A percentile compares a stretch with the other conserved stretches of the same genome.
Evolutionary conservation across 2,888 invertebrate genomes (phyloP).

Genomic region (Platycheirus albimanus): DNA sequence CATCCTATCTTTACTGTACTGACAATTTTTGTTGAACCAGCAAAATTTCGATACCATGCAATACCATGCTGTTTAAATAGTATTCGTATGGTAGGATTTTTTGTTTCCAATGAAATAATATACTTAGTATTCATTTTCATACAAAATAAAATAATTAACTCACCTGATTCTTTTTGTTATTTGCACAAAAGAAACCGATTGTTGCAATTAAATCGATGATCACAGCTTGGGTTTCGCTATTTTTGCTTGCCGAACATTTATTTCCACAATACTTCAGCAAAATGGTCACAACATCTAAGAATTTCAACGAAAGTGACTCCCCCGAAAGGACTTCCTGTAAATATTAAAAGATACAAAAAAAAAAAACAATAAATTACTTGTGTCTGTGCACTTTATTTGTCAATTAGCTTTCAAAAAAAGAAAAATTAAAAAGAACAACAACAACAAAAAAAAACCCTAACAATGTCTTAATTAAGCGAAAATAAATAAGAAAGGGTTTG

Average conservation of each 20-base stretch:
- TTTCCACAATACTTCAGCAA: conserved; percentile 80
- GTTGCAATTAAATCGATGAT: conserved; percentile 82
- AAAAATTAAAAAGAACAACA: conserved; percentile 55
- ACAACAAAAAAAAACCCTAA: conserved; percentile 68
- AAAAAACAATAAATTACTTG: conserved; percentile 44
- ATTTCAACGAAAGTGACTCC: conserved; percentile 80
- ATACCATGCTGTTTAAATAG: too few species aligned
- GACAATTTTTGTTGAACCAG: too few species aligned
- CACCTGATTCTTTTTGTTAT: conserved; percentile 82
- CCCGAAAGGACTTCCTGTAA: conserved; percentile 81
- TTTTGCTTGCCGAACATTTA: conserved; percentile 77
- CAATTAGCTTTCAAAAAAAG: conserved; percentile 63
- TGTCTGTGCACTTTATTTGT: conserved; percentile 40
- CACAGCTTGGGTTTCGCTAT: conserved; percentile 81
- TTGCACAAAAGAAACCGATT: conserved; percentile 82
- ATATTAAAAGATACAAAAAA: conserved; percentile 57
- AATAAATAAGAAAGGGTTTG: conserved; percentile 77
- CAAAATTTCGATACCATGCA: too few species aligned
- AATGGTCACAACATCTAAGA: conserved; percentile 81
- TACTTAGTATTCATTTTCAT: too few species aligned
- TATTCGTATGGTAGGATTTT: too few species aligned
- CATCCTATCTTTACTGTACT: too few species aligned
- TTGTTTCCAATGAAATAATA: too few species aligned
- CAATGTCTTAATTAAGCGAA: conserved; percentile 80
- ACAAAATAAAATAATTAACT: conserved; percentile 26